These are phyloP conservation scores for Acanthis flammea DNA, from an alignment of 2,797 vertebrate genomes.

Conservation along the genomic window DNA sequence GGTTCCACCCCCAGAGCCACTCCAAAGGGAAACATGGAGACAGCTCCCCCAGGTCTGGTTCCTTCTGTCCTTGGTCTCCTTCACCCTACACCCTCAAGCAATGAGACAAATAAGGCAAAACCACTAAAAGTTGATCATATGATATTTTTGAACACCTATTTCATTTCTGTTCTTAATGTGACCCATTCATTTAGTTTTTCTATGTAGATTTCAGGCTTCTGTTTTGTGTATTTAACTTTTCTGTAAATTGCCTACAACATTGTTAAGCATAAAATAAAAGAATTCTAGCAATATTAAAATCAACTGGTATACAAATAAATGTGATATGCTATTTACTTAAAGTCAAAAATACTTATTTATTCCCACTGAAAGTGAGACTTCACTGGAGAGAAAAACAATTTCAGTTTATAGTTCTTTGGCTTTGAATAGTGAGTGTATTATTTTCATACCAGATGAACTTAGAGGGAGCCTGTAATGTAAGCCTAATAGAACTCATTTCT, in stretches of 20 bases:
- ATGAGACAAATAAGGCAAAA: background rate
- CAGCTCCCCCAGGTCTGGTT: background rate
- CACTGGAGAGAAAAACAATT: background rate
- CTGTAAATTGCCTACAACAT: background rate
- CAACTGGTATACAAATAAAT: background rate
- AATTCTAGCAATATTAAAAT: background rate
- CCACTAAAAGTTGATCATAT: background rate
- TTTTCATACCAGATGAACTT: background rate
- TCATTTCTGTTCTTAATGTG: background rate
- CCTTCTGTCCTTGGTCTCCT: background rate
- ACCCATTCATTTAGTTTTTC: background rate
- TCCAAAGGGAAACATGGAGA: background rate
- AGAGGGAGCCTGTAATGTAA: background rate
- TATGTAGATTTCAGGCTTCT: background rate
- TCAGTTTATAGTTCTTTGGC: background rate
- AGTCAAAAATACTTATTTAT: background rate
- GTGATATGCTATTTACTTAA: background rate
- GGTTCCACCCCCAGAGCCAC: background rate
- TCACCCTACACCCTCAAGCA: background rate
- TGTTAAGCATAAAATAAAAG: background rate
- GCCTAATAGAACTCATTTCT: background rate
- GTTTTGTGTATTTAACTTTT: background rate
- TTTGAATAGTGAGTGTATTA: background rate
- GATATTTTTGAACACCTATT: background rate
- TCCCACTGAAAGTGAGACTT: background rate